Base-by-base conservation (phyloP, 2,888 invertebrate genomes). In the Mycalesis mineus region DNA sequence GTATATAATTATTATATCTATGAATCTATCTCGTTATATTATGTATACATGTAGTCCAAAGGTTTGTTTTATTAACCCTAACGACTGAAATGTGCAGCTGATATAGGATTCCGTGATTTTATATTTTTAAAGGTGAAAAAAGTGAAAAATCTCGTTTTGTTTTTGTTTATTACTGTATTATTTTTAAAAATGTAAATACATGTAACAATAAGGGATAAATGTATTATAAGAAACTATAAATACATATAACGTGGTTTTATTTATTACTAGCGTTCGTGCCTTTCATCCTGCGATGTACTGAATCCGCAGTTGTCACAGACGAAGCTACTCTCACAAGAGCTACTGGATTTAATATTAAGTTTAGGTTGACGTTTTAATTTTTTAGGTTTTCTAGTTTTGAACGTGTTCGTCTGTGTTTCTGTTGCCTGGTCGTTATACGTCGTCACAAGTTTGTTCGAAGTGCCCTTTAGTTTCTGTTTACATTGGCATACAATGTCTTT, bases 151-250 rank as follows among this genome's bases (percentile, higher is more conserved):
- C 82, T 87, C 83, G 78, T 72, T 74, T 80, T 82, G 81, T 84
- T 86, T 76, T 82, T 81, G 79, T 87, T 85, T 82, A 83, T 77
- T 78, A 79, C 74, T 86, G 77, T 84, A 82, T 71, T 76, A 78
- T 81, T 83, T 82, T 84, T 73, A 13, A 15, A 75, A 76, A 64
- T 88, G 88, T 88, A 88, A 84, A 89, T 88, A 85, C 74, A 69
- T 80, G 73, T 84, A 85, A 77, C 76, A 70, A 69, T 85, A 86
- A 85, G 82, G 71, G 72, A 83, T 84, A 84, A 77, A 75, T 88
- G 82, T 85, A 85, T 82, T 80, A 86, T 88, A 89, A 86, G 85
- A 88, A 84, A 88, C 81, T 88, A 88, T 85, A 85, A 86, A 83
- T 82, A 80, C 74, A 75, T 75, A 68, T n/a, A 63, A 59, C 57